Evolutionary conservation across 2,113 vertebrate species (phyloP).

Genomic region (Hipposideros armiger): DNA sequence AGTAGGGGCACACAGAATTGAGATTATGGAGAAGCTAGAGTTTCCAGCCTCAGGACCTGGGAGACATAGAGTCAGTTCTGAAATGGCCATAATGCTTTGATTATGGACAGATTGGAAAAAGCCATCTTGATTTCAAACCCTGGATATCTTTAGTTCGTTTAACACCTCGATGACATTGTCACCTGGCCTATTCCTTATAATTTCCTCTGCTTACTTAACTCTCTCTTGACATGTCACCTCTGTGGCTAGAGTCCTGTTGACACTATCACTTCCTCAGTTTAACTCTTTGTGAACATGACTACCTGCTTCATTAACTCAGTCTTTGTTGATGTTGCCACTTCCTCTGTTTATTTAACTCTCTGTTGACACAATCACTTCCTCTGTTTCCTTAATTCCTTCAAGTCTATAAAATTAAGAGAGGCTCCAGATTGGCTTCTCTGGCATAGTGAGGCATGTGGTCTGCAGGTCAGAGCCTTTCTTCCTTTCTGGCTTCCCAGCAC

Average conservation of each 20-base stretch:
- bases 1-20: too few species aligned
- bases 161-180: background rate
- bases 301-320: background rate
- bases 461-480: constrained; percentile 14
- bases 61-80: too few species aligned
- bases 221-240: background rate
- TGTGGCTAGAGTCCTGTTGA: constrained; percentile 47
- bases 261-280: constrained; percentile 50
- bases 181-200: background rate
- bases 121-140: background rate
- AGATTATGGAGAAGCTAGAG: background rate
- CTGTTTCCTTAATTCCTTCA: constrained; percentile 70
- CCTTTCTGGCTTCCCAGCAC: constrained; percentile 40
- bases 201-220: constrained; percentile 62
- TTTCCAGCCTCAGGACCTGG: background rate
- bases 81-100: background rate
- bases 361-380: constrained; percentile 53
- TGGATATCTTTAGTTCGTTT: background rate
- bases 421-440: background rate
- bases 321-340: constrained; percentile 60
- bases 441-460: background rate
- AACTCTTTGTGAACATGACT: constrained; percentile 37
- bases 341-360: constrained; percentile 68
- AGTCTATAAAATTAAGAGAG: constrained; percentile 53
- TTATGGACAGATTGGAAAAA: background rate